Percentiles rank a stretch among this genome's conserved stretches.
These are phyloP conservation scores for Chrysoperla carnea DNA, from an alignment of 1,140 invertebrate species.

Conservation along the genomic window DNA sequence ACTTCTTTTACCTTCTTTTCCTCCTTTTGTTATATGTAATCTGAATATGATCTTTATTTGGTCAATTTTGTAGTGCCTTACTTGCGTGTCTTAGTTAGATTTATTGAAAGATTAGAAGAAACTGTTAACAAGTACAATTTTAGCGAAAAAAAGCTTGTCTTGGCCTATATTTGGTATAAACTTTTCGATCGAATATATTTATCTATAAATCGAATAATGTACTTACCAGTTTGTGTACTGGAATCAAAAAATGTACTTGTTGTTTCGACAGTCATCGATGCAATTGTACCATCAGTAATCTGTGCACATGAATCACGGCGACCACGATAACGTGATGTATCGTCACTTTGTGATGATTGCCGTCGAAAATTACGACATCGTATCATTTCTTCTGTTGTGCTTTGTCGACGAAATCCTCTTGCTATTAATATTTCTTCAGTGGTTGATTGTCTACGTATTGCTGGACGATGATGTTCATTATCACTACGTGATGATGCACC, in stretches of 20 bases:
- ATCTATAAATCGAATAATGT: no score
- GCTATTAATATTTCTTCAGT: slow-evolving; percentile 84
- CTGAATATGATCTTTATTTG: no score
- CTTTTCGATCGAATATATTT: no score
- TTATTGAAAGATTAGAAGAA: no score
- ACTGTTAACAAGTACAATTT: no score
- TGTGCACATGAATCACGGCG: slow-evolving; percentile 73
- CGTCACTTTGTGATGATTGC: slow-evolving; percentile 62
- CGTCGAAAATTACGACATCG: slow-evolving; percentile 71
- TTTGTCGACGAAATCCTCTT: slow-evolving; percentile 71
- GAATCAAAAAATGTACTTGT: slow-evolving; percentile 84
- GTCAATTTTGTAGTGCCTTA: no score
- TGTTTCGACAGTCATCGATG: slow-evolving; percentile 82
- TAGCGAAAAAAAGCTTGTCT: no score
- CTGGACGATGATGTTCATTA: slow-evolving; percentile 38
- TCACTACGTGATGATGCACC: slow-evolving; percentile 19
- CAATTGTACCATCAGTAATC: slow-evolving; percentile 80
- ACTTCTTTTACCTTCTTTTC: no score
- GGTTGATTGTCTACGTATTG: slow-evolving; percentile 69
- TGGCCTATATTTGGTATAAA: no score
- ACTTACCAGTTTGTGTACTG: slow-evolving; percentile 80
- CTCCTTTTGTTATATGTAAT: no score
- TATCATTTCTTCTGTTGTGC: slow-evolving; percentile 84
- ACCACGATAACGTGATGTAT: slow-evolving; percentile 56
- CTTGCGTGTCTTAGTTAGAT: no score